Evolutionary conservation across 1,140 invertebrate genomes (phyloP), one percentile per base, ranked within the genome.

Genomic region (Drosophila mojavensis): DNA sequence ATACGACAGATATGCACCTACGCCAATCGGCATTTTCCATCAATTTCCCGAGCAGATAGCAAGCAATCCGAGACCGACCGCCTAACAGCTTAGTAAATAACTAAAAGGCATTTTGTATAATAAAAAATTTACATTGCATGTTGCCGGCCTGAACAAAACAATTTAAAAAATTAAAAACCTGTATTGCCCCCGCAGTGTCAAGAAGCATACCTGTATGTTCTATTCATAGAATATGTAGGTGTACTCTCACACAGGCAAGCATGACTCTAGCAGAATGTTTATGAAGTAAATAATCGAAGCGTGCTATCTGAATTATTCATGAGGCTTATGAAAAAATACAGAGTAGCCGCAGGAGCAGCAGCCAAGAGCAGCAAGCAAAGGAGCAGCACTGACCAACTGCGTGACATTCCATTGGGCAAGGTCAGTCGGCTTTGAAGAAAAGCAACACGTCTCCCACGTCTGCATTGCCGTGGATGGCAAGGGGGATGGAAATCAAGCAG

Each of bases 271-370:
- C 43, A 65, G 56, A 73, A 79, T 88, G 85, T 84, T 89, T 84
- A 88, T 88, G 84, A 80, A 89, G 84, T 83, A 89, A 89, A 89
- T 89, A 89, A 89, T 89, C 84, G 84, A 89, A 89, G 84, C 84
- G 67, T 90, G 84, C 78, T 55, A 67, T 45, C 71, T 89, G 84
- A 89, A 89, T 89, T 75, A 89, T 89, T 89, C 81, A 89, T 89
- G 84, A 90, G 70, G 51, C 81, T 89, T 89, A 89, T 89, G 78
- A 67, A 89, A 89, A 86, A 79, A 64, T 53, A 66, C 68, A 64
- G 63, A 62, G 54, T 48, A 65, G 64, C 39, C 55, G 36, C 30
- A 59, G 66, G 33, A 68, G 39, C 47, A 72, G 63, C 41, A 48
- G 48, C 41, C 70, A 47, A 41, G 54, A 66, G 69, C 62, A 65